Evolutionary conservation across 2,888 invertebrate genomes (phyloP).

Genomic region (Ormyrus thymus): DNA sequence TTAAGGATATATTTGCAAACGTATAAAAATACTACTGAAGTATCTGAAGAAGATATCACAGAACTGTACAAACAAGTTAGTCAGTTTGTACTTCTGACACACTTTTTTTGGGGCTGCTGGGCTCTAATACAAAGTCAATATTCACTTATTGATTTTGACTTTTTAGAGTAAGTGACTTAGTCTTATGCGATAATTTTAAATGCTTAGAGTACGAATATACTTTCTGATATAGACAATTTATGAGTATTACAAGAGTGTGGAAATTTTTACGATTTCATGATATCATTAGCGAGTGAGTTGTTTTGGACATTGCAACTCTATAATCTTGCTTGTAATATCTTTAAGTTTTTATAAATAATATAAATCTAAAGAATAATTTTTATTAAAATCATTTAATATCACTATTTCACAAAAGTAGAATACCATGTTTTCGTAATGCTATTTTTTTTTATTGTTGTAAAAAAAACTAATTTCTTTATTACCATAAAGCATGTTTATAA

Average conservation of each 20-base stretch:
- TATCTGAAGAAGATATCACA: conserved; percentile 79
- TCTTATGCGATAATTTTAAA: conserved; percentile 12
- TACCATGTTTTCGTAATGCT: too few species aligned
- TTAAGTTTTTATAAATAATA: too few species aligned
- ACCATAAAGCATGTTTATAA: background rate
- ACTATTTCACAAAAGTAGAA: too few species aligned
- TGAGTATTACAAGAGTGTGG: background rate
- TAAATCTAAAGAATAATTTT: too few species aligned
- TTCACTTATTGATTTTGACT: conserved; percentile 94
- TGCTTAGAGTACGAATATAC: background rate
- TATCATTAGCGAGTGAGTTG: background rate
- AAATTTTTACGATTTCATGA: background rate
- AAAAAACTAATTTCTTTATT: too few species aligned
- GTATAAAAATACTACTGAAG: conserved; percentile 76
- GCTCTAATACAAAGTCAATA: conserved; percentile 91
- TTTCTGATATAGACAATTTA: background rate
- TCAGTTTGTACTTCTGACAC: conserved; percentile 86
- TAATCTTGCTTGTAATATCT: too few species aligned
- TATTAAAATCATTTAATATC: too few species aligned
- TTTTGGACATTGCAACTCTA: too few species aligned
- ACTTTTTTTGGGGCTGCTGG: conserved; percentile 96
- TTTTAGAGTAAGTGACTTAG: conserved; percentile 82
- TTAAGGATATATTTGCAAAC: conserved; percentile 84
- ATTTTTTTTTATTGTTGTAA: too few species aligned
- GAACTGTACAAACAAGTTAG: conserved; percentile 86